Conservation (phyloP, 2,797 vertebrate genomes). For the Sarcophilus harrisii region DNA sequence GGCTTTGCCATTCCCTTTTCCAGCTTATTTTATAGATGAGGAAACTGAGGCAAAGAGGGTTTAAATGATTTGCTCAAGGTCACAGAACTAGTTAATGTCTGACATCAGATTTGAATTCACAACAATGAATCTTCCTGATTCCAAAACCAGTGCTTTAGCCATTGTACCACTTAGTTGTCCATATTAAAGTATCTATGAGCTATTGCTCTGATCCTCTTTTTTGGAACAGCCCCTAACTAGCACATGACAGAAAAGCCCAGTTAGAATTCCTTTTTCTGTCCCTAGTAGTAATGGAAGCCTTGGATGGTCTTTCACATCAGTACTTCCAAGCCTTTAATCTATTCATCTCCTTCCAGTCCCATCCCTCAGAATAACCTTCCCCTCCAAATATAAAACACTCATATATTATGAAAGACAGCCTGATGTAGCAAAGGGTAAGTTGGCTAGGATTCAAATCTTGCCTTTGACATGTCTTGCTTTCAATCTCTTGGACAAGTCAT, state of each 20-base stretch:
- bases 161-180: neutral
- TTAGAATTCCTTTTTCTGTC: neutral
- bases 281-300: neutral
- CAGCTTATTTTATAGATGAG: neutral
- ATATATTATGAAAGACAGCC: neutral
- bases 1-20: neutral
- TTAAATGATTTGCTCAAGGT: neutral
- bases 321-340: neutral
- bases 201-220: slow-evolving; percentile 15
- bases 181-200: neutral
- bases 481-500: neutral
- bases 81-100: neutral
- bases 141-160: neutral
- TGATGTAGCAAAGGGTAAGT: neutral
- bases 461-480: neutral
- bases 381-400: neutral
- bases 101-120: neutral
- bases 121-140: neutral
- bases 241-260: neutral
- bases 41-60: neutral
- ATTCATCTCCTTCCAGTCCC: neutral
- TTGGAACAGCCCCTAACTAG: neutral
- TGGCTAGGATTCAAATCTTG: neutral
- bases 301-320: neutral
- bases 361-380: neutral